Percentiles rank a stretch among this genome's conserved stretches.
Evolutionary conservation across 2,888 invertebrate species (phyloP).

Genomic region (Limnephilus marmoratus): DNA sequence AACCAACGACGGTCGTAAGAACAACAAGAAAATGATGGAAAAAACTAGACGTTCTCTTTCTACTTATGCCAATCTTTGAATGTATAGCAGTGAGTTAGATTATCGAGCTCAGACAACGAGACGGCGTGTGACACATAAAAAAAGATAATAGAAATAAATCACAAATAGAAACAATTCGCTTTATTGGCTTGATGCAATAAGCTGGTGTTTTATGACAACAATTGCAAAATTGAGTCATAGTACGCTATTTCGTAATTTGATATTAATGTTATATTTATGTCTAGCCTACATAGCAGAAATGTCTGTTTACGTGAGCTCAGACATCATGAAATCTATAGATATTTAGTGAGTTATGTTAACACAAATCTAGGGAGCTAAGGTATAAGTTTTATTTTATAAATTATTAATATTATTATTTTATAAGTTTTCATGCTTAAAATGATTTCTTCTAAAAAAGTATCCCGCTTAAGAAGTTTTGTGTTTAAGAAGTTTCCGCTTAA

Average conservation of each 20-base stretch:
- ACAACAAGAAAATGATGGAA: background rate
- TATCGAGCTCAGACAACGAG: background rate
- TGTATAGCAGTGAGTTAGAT: background rate
- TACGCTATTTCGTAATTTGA: background rate
- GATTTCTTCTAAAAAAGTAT: background rate
- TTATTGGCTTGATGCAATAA: background rate
- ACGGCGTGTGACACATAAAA: background rate
- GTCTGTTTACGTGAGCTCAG: too few species aligned
- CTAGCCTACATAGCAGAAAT: too few species aligned
- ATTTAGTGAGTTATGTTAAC: too few species aligned
- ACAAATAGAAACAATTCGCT: background rate
- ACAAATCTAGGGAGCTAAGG: too few species aligned
- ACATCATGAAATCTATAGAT: too few species aligned
- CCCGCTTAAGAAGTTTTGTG: background rate
- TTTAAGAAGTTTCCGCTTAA: too few species aligned
- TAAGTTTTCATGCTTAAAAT: too few species aligned
- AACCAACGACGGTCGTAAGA: background rate
- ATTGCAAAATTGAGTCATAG: background rate
- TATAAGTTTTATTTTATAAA: too few species aligned
- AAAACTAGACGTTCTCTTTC: background rate
- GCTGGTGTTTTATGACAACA: background rate
- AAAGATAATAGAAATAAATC: background rate
- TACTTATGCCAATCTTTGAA: background rate
- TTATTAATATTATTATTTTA: too few species aligned
- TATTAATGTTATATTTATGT: background rate